These are phyloP conservation scores for Phlogophora meticulosa DNA, from an alignment of 2,888 invertebrate species.

Conservation along the genomic window DNA sequence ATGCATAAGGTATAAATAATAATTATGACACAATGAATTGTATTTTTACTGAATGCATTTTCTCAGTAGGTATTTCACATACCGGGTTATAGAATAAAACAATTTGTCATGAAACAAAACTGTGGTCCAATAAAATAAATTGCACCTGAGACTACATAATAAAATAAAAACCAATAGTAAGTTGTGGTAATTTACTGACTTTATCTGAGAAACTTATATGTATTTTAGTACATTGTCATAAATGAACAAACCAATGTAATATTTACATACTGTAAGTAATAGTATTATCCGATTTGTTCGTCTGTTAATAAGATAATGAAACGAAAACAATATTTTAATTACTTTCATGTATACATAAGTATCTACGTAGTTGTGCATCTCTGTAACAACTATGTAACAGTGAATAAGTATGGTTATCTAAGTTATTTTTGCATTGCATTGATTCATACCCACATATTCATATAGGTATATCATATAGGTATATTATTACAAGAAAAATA, in stretches of 20 bases:
- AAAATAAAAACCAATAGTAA: slow-evolving; percentile 50
- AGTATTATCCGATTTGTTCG: slow-evolving; percentile 58
- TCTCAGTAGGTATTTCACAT: slow-evolving; percentile 3
- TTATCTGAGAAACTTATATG: slow-evolving; percentile 57
- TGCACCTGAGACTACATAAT: slow-evolving; percentile 33
- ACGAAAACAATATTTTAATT: slow-evolving; percentile 45
- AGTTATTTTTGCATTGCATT: slow-evolving; percentile 21
- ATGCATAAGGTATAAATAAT: neutral
- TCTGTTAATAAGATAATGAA: slow-evolving; percentile 54
- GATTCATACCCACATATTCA: neutral
- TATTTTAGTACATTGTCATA: slow-evolving; percentile 62
- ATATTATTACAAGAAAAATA: slow-evolving; percentile 2
- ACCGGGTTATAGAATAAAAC: neutral
- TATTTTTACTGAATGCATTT: neutral
- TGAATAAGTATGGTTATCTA: slow-evolving; percentile 20
- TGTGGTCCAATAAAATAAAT: slow-evolving; percentile 1
- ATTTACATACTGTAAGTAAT: slow-evolving; percentile 45
- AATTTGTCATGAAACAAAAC: neutral
- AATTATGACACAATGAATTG: too few relatives aligned
- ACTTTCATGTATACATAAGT: slow-evolving; percentile 3
- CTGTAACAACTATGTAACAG: slow-evolving; percentile 25
- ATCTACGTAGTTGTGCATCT: slow-evolving; percentile 23
- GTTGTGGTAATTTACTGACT: slow-evolving; percentile 42
- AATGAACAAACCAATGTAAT: slow-evolving; percentile 32
- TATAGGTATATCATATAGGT: neutral